These are phyloP conservation scores for Apteryx owenii DNA, from an alignment of 2,113 vertebrate genomes.

Conservation along the genomic window DNA sequence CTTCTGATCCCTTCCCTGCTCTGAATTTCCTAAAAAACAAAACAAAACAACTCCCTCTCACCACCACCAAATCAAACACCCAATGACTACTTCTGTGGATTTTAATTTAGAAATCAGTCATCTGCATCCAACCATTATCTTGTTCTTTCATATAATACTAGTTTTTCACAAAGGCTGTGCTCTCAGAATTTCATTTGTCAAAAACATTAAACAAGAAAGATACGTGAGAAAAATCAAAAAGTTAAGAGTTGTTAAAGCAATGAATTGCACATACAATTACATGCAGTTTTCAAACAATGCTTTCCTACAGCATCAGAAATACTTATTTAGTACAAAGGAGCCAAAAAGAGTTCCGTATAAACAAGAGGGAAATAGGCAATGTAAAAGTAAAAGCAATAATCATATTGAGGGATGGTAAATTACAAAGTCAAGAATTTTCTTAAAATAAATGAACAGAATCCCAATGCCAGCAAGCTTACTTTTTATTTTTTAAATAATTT, in stretches of 20 bases:
- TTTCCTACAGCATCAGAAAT: not conserved
- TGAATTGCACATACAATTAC: not conserved
- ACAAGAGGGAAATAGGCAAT: not conserved
- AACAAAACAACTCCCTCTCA: not conserved
- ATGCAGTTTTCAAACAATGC: not conserved
- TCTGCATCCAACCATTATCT: not conserved
- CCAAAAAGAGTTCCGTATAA: not conserved
- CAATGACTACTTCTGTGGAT: not conserved
- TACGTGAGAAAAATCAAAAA: not conserved
- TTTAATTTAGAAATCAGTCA: not conserved
- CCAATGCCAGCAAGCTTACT: not conserved
- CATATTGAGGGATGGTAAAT: rapidly evolving
- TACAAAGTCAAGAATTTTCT: not conserved
- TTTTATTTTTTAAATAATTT: not conserved
- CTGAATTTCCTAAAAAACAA: not conserved
- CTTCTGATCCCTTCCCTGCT: not conserved
- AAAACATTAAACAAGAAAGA: not conserved
- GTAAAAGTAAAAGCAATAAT: not conserved
- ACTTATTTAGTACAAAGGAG: not conserved
- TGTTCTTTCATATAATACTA: not conserved
- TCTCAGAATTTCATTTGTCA: not conserved
- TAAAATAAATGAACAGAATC: not conserved
- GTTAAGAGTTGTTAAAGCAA: not conserved
- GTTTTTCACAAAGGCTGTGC: not conserved
- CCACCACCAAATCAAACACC: not conserved